A percentile compares a stretch with the other conserved stretches of the same genome.
phyloP scores from a whole-genome alignment of 2,888 invertebrate species.

The Willowsia nigromaculata region DNA sequence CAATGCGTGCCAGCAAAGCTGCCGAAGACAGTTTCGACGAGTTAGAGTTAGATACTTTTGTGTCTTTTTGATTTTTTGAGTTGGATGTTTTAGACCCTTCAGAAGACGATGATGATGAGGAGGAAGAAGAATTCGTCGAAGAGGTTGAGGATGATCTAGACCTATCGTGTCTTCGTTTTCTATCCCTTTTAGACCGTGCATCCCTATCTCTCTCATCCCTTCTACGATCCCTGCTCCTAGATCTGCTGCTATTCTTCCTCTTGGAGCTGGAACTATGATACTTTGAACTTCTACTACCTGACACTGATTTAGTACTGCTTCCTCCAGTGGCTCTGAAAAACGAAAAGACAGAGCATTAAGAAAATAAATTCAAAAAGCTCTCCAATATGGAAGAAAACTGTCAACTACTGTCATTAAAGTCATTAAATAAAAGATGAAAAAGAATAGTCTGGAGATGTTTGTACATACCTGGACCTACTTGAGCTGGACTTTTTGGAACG shows the following conservation, averaged over 20 bases:
- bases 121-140: slow-evolving; percentile 59
- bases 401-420: too few relatives aligned
- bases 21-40: slow-evolving; percentile 47
- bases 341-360: neutral
- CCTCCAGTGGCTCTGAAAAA: slow-evolving; percentile 17
- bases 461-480: slow-evolving; percentile 52
- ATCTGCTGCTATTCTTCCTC: slow-evolving; percentile 44
- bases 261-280: slow-evolving; percentile 27
- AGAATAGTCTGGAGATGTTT: too few relatives aligned
- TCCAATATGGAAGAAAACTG: neutral
- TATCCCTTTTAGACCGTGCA: slow-evolving; percentile 27
- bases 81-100: slow-evolving; percentile 24
- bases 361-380: neutral
- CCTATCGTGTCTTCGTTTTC: slow-evolving; percentile 43
- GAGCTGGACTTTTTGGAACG: slow-evolving; percentile 29
- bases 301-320: slow-evolving; percentile 35
- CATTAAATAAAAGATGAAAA: too few relatives aligned
- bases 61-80: neutral
- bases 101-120: slow-evolving; percentile 41
- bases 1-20: slow-evolving; percentile 74
- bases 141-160: slow-evolving; percentile 63
- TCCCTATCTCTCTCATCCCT: slow-evolving; percentile 46
- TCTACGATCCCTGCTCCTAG: slow-evolving; percentile 55
- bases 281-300: slow-evolving; percentile 21
- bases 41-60: neutral